These are phyloP conservation scores for Columbina picui DNA, from an alignment of 2,113 vertebrate species.

Conservation along the genomic window DNA sequence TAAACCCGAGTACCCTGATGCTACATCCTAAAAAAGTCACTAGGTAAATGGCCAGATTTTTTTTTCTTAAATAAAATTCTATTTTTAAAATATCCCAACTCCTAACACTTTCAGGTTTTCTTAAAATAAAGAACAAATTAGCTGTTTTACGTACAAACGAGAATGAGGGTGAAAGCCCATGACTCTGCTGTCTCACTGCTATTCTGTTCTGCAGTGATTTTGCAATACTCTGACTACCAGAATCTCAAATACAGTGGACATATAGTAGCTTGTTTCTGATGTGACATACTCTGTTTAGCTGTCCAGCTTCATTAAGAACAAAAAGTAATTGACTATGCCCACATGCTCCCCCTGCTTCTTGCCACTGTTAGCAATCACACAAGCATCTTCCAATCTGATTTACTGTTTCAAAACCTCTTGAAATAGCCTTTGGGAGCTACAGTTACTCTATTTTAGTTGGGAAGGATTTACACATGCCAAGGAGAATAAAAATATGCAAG, in stretches of 20 bases:
- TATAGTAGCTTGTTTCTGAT: background rate
- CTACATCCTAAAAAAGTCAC: background rate
- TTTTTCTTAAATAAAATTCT: too few relatives aligned
- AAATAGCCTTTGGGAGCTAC: background rate
- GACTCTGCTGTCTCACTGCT: background rate
- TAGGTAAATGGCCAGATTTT: background rate
- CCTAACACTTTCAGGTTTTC: background rate
- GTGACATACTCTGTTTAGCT: background rate
- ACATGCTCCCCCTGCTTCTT: background rate
- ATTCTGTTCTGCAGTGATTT: background rate
- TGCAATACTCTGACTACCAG: too few relatives aligned
- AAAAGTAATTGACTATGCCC: background rate
- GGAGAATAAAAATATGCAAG: background rate
- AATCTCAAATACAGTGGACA: accelerated
- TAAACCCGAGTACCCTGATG: background rate
- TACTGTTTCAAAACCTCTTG: background rate
- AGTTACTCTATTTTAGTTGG: background rate
- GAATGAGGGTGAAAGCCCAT: background rate
- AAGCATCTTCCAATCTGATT: background rate
- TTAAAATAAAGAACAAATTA: background rate
- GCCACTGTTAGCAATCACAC: background rate
- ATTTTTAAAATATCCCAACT: background rate
- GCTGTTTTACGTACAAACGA: background rate
- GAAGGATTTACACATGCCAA: background rate
- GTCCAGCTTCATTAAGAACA: background rate